Evolutionary conservation across 2,797 vertebrate species (phyloP).

Genomic region (Triplophysa bombifrons): DNA sequence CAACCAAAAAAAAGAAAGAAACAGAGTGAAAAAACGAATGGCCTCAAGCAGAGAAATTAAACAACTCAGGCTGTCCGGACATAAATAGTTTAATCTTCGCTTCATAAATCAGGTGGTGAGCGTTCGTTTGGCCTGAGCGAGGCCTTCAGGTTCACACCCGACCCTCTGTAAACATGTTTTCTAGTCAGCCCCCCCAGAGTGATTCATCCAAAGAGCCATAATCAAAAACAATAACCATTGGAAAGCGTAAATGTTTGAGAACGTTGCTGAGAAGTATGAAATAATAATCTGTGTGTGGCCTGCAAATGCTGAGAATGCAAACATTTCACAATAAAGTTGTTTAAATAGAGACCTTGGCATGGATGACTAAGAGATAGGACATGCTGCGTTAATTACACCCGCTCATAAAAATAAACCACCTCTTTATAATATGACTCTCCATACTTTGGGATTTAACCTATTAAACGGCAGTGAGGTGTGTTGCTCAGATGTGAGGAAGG

Average conservation of each 20-base stretch:
- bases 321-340: constrained; percentile 99
- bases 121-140: constrained; percentile 66
- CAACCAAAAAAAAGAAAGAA: constrained; percentile 23
- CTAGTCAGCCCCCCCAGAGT: constrained; percentile 54
- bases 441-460: constrained; percentile 83
- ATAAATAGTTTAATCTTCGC: constrained; percentile 71
- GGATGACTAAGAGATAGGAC: constrained; percentile 94
- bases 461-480: constrained; percentile 92
- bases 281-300: constrained; percentile 99
- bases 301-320: constrained; percentile 95
- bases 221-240: constrained; percentile 99
- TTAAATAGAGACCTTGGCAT: constrained; percentile 97
- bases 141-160: constrained; percentile 71
- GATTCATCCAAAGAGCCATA: constrained; percentile 85
- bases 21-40: constrained; percentile 52
- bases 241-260: constrained; percentile 86
- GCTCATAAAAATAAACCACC: constrained; percentile 96
- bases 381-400: constrained; percentile 98
- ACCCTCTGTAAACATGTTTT: constrained; percentile 75
- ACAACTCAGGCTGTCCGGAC: constrained; percentile 67
- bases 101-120: constrained; percentile 71
- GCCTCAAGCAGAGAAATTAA: constrained; percentile 69
- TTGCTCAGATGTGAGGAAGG: constrained; percentile 82
- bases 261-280: constrained; percentile 90
- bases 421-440: constrained; percentile 82